A percentile compares a stretch with the other conserved stretches of the same genome.
Conservation (phyloP, 2,797 vertebrate species). For the Manis pentadactyla region DNA sequence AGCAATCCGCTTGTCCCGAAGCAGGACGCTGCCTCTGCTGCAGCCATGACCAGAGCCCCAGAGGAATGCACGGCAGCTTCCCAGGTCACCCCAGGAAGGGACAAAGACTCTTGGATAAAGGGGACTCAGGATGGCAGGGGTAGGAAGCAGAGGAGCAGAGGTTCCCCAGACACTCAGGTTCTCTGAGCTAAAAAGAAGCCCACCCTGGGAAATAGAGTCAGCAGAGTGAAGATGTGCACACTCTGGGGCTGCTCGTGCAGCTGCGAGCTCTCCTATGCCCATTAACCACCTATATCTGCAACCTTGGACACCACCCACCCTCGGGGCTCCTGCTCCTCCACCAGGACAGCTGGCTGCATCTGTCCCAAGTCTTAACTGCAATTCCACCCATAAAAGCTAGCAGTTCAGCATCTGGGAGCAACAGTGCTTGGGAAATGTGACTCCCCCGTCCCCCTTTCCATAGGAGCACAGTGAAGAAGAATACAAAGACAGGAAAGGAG, state of each 20-base stretch:
- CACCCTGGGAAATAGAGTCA: not conserved
- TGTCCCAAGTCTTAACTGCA: not conserved
- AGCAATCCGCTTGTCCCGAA: not conserved
- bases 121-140: not conserved
- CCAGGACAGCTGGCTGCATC: no score
- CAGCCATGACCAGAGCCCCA: not conserved
- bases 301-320: not conserved
- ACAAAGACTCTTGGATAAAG: not conserved
- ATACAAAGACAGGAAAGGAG: not conserved
- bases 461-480: rapidly evolving
- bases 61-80: not conserved
- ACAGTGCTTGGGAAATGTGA: rapidly evolving
- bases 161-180: not conserved
- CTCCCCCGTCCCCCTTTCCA: not conserved
- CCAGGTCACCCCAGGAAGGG: not conserved
- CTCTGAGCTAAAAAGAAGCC: not conserved
- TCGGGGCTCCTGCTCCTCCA: no score
- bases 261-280: not conserved
- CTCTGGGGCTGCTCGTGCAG: not conserved
- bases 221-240: not conserved
- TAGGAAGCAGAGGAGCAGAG: not conserved
- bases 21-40: not conserved
- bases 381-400: not conserved
- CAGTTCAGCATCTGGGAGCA: not conserved
- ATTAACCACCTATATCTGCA: not conserved